Evolutionary conservation across 2,113 vertebrate genomes (phyloP), one percentile per base, ranked within the genome.

Genomic region (Hucho hucho): DNA sequence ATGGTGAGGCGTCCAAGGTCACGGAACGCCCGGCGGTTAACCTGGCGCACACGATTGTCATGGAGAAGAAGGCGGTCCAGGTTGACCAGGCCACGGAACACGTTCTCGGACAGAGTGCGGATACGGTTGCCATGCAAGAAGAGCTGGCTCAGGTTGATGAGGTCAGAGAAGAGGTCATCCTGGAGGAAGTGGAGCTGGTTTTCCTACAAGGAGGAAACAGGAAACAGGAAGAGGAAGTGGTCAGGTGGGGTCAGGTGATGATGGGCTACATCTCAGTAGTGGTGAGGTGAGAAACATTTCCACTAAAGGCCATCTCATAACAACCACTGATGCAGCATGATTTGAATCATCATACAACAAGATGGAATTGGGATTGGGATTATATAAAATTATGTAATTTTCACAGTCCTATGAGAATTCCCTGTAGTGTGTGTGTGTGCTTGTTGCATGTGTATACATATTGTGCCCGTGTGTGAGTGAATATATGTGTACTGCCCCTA

Each of bases 61-160:
- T 98, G 97, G 67, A 98, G 92, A 72, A 99, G 93, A 72, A 99
- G 94, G n/a, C 97, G 95, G 89, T 99, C 97, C 64, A 98, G 94
- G 89, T 94, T 94, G 77, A 93, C 92, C 90, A 99, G 87, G 75
- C 97, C 97, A 0, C 93, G 94, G 90, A 99, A 98, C 77, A 96
- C 95, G 0, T 97, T 95, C 81, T 97, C 97, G 0, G 97, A 96
- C 11, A 98, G 93, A 7, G 94, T 94, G 88, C 95, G 95, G 82
- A 99, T 93, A 32, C 95, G 96, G 90, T 99, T 99, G 77, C 96
- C 96, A 12, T 99, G 97, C 74, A 99, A 92, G 90, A 97, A 98
- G 79, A 99, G 95, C 87, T 98, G 97, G 89, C 95, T 98, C 84
- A 98, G 93, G 92, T 98, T 98, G 90, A 96, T 96, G 89, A 98